phyloP scores from a whole-genome alignment of 1,140 invertebrate genomes.

The Harpegnathos saltator region DNA sequence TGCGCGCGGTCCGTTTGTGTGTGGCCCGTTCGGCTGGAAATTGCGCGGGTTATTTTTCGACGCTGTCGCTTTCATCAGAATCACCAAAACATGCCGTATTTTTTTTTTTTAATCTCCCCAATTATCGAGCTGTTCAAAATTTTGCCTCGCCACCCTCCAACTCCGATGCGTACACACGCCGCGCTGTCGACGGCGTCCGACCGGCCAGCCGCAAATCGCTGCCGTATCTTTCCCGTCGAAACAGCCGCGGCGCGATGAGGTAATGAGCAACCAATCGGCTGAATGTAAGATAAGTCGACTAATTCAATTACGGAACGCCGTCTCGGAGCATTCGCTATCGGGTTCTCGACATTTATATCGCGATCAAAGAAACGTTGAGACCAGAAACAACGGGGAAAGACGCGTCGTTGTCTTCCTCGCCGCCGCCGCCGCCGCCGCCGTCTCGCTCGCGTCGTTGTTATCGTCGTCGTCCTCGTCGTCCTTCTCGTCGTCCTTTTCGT shows the following conservation, averaged over 20 bases:
- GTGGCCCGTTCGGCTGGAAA: background rate
- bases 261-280: slow-evolving; percentile 33
- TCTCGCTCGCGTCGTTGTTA: too few species aligned
- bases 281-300: slow-evolving; percentile 46
- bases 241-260: background rate
- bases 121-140: background rate
- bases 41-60: background rate
- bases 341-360: slow-evolving; percentile 58
- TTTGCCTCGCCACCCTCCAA: background rate
- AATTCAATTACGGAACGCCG: slow-evolving; percentile 12
- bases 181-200: background rate
- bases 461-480: too few species aligned
- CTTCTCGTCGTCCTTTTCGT: background rate
- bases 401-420: background rate
- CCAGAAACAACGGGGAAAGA: slow-evolving; percentile 34
- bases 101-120: background rate
- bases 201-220: background rate
- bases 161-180: background rate
- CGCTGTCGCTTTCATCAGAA: background rate
- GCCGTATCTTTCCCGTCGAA: background rate
- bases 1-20: background rate
- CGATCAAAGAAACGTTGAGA: slow-evolving; percentile 70
- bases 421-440: background rate
- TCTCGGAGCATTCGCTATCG: slow-evolving; percentile 18
- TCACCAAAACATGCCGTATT: background rate